Conservation (phyloP, 1,140 invertebrate species). For the Drepana arcuata region DNA sequence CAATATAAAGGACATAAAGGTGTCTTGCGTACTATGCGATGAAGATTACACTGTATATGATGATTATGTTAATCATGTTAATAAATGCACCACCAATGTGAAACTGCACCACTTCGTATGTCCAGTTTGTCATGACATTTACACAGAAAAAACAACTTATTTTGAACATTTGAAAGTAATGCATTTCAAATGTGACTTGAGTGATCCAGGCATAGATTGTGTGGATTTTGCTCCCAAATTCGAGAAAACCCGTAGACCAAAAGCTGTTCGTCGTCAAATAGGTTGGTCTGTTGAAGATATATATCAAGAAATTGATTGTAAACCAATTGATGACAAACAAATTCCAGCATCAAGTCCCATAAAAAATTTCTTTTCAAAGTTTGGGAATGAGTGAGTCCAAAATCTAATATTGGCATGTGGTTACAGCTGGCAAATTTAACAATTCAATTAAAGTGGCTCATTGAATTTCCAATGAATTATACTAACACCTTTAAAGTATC, state of each 20-base stretch:
- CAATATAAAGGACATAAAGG: too few species aligned
- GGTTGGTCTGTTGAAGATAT: constrained; percentile 67
- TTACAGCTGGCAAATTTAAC: too few species aligned
- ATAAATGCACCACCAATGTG: constrained; percentile 58
- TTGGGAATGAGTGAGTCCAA: constrained; percentile 63
- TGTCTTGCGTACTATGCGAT: constrained; percentile 59
- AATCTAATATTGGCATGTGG: constrained; percentile 50
- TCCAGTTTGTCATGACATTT: constrained; percentile 58
- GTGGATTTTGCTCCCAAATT: constrained; percentile 55
- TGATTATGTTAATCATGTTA: constrained; percentile 54
- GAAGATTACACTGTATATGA: constrained; percentile 53
- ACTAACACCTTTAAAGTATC: too few species aligned
- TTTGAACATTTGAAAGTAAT: constrained; percentile 50
- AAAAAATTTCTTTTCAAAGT: constrained; percentile 57
- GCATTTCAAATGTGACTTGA: constrained; percentile 6
- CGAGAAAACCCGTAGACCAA: constrained; percentile 48
- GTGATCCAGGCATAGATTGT: constrained; percentile 43
- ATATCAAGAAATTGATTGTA: constrained; percentile 63
- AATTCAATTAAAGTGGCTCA: too few species aligned
- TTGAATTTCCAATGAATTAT: too few species aligned
- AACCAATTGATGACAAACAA: constrained; percentile 42
- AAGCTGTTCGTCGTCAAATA: constrained; percentile 53
- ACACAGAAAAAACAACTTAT: constrained; percentile 42
- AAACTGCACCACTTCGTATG: constrained; percentile 62
- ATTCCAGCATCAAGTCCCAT: constrained; percentile 50